Evolutionary conservation across 2,113 vertebrate species (phyloP).

Genomic region (Carlito syrichta): DNA sequence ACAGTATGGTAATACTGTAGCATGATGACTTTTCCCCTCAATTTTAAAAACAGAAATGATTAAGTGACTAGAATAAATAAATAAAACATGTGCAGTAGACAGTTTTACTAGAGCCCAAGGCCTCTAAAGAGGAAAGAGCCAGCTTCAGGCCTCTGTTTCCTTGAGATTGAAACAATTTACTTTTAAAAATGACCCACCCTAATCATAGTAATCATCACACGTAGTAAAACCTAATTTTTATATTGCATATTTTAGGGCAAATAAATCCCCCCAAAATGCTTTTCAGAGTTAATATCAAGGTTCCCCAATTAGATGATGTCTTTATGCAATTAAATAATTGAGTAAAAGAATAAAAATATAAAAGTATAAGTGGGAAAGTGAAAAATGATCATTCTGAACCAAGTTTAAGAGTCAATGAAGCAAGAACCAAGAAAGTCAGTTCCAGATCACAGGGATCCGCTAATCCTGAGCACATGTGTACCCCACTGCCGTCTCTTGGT

Average conservation of each 20-base stretch:
- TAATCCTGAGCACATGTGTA: neutral
- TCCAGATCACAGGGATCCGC: neutral
- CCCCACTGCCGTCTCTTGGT: constrained; percentile 72
- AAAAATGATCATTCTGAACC: constrained; percentile 77
- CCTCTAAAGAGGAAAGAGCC: constrained; percentile 56
- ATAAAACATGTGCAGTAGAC: constrained; percentile 57
- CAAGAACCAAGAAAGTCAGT: constrained; percentile 18
- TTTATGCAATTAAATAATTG: constrained; percentile 13
- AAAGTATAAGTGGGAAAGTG: constrained; percentile 40
- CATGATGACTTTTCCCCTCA: neutral
- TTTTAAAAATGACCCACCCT: constrained; percentile 72
- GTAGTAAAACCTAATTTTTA: constrained; percentile 71
- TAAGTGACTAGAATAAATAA: constrained; percentile 57
- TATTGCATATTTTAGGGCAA: constrained; percentile 34
- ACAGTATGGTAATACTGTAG: neutral
- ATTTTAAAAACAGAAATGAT: constrained; percentile 37
- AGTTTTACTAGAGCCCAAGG: constrained; percentile 53
- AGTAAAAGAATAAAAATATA: neutral
- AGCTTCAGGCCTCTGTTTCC: constrained; percentile 38
- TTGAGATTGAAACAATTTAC: constrained; percentile 56
- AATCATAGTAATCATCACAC: constrained; percentile 64
- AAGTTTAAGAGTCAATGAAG: constrained; percentile 62
- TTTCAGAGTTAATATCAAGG: constrained; percentile 68
- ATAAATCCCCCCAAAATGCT: constrained; percentile 50
- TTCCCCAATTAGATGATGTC: neutral